phyloP scores from a whole-genome alignment of 2,888 invertebrate species.

The Ichneumon xanthorius region DNA sequence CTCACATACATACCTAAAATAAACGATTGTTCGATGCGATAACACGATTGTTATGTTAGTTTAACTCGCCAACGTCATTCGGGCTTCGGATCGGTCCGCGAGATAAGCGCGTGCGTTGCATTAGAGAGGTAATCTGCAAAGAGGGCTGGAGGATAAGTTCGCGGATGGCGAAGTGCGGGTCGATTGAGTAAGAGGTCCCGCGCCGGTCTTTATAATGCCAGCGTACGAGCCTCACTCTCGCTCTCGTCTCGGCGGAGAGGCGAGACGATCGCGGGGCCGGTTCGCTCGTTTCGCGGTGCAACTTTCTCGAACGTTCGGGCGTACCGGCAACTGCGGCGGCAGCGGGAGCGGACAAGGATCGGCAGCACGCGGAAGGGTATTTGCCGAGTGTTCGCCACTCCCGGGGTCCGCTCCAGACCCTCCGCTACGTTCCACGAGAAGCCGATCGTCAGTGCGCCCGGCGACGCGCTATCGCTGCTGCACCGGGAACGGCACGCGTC shows the following conservation, averaged over 20 bases:
- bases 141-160: not conserved
- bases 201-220: not conserved
- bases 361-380: conserved; percentile 67
- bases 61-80: not conserved
- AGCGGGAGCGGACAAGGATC: conserved; percentile 26
- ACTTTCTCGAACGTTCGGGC: conserved; percentile 61
- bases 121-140: not conserved
- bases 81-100: not conserved
- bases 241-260: not conserved
- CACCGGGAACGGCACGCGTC: conserved; percentile 34
- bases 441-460: conserved; percentile 60
- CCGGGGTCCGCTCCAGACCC: conserved; percentile 15
- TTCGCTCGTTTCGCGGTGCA: conserved; percentile 36
- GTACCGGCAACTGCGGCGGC: not conserved
- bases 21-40: not conserved
- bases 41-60: not conserved
- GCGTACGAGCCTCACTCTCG: not conserved
- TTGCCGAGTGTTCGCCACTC: conserved; percentile 46
- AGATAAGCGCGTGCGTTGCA: not conserved
- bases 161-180: not conserved
- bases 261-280: conserved; percentile 2
- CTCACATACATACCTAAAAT: not conserved
- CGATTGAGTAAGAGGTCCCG: conserved; percentile 44
- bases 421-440: conserved; percentile 9
- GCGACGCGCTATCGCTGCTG: conserved; percentile 58